Evolutionary conservation across 1,140 invertebrate genomes (phyloP).

Genomic region (Lysiphlebus fabarum): DNA sequence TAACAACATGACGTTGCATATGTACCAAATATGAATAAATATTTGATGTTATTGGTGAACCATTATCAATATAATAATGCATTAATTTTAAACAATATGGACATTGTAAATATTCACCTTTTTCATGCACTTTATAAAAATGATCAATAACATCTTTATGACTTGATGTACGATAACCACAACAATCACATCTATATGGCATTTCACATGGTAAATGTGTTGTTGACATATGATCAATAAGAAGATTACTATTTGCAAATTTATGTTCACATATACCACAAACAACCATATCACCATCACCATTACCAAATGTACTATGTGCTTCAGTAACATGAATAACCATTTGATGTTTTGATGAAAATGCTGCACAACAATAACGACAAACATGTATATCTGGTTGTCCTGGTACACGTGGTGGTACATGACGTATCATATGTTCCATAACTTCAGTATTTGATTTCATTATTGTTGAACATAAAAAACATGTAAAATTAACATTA

Average conservation of each 20-base stretch:
- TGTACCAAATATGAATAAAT: conserved; percentile 48
- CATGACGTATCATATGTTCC: conserved; percentile 68
- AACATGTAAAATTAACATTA: conserved; percentile 53
- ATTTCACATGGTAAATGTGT: conserved; percentile 73
- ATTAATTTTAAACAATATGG: conserved; percentile 70
- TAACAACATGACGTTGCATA: conserved; percentile 51
- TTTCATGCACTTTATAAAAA: conserved; percentile 64
- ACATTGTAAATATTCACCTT: conserved; percentile 64
- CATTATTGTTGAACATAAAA: conserved; percentile 59
- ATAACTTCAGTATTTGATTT: conserved; percentile 60
- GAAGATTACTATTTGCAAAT: conserved; percentile 48
- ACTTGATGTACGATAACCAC: conserved; percentile 70
- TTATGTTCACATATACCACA: conserved; percentile 70
- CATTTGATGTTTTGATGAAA: conserved; percentile 49
- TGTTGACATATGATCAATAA: conserved; percentile 73
- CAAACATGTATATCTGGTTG: conserved; percentile 46
- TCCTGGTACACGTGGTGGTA: conserved; percentile 49
- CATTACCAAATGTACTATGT: conserved; percentile 49
- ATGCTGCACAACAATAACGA: conserved; percentile 50
- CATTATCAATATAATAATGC: conserved; percentile 37
- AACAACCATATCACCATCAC: conserved; percentile 53
- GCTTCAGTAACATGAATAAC: conserved; percentile 46
- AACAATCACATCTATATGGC: conserved; percentile 74
- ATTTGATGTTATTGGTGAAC: conserved; percentile 38
- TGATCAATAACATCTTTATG: conserved; percentile 73